These are phyloP conservation scores for Parauchenoglanis ngamensis DNA, from an alignment of 2,797 vertebrate species.

Conservation along the genomic window DNA sequence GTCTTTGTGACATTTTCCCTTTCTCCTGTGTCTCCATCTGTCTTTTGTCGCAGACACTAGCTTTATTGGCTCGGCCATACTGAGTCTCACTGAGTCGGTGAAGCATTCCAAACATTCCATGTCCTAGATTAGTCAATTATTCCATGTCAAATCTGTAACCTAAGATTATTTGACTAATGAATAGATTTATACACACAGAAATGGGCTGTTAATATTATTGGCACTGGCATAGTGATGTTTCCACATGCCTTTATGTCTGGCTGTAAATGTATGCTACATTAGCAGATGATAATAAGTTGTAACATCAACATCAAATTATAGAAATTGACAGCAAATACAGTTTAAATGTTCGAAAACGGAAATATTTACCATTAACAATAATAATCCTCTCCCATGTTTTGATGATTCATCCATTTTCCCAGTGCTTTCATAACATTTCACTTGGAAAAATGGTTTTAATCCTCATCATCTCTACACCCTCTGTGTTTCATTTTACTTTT, in stretches of 20 bases:
- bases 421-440: background rate
- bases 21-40: background rate
- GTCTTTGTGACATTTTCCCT: background rate
- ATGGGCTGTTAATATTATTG: background rate
- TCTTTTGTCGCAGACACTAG: background rate
- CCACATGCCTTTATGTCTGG: background rate
- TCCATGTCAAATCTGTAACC: background rate
- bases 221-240: background rate
- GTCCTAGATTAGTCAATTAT: background rate
- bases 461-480: background rate
- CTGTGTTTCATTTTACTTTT: background rate
- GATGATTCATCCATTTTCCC: background rate
- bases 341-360: background rate
- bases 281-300: too few relatives aligned
- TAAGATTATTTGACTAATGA: background rate
- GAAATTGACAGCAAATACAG: background rate
- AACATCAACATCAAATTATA: background rate
- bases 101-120: background rate
- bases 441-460: background rate
- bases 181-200: conserved; percentile 3
- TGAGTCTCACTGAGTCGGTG: too few relatives aligned
- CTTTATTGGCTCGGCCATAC: background rate
- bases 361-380: background rate
- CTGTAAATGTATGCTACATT: background rate
- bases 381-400: background rate